Conservation (phyloP, 2,797 vertebrate genomes). For the Notolabrus celidotus region DNA sequence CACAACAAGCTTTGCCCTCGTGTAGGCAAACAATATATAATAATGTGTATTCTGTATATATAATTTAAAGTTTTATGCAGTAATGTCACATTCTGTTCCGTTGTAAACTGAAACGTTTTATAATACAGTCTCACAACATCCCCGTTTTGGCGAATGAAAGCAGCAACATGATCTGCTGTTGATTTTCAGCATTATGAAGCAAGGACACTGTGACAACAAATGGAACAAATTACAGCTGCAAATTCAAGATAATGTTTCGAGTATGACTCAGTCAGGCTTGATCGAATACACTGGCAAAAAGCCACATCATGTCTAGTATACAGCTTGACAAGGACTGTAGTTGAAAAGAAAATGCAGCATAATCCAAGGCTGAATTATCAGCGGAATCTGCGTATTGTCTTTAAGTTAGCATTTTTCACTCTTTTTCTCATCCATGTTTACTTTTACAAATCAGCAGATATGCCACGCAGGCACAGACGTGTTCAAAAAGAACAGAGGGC, state of each 20-base stretch:
- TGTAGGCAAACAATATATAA: too few species aligned
- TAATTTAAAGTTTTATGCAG: too few species aligned
- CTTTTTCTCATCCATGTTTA: neutral
- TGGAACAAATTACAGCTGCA: neutral
- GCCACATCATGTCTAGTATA: constrained; percentile 5
- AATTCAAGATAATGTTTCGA: constrained; percentile 4
- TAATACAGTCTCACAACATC: neutral
- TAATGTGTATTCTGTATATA: too few species aligned
- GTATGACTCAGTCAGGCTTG: neutral
- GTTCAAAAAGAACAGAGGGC: neutral
- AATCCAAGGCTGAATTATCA: neutral
- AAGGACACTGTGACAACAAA: neutral
- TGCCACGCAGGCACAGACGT: constrained; percentile 1
- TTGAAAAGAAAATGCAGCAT: neutral
- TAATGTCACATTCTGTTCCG: too few species aligned
- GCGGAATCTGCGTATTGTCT: neutral
- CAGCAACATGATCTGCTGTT: neutral
- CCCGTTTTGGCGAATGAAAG: neutral
- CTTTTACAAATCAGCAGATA: neutral
- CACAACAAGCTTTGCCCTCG: too few species aligned
- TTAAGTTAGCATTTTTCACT: neutral
- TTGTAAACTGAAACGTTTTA: too few species aligned
- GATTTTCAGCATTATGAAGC: neutral
- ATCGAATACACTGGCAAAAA: neutral
- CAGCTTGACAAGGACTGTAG: neutral